Evolutionary conservation across 2,113 vertebrate genomes (phyloP), one percentile per base, ranked within the genome.

Genomic region (Mugil cephalus): DNA sequence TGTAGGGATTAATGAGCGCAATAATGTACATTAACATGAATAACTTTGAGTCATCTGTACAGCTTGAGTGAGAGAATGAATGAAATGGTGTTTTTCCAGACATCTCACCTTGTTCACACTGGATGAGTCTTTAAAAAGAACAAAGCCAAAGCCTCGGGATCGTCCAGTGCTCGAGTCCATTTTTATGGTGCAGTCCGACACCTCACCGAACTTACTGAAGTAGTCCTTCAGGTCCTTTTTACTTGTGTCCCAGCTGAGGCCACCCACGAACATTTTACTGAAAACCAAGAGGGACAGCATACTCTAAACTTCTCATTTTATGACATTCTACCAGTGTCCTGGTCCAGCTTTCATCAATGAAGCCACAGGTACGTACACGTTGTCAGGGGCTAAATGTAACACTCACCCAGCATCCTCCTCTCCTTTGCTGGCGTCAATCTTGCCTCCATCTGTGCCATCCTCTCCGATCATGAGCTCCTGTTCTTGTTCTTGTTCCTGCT

Each of bases 211-310:
- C 79, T 96, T 99, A 60, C 94, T 96, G 92, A 99, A 99, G 89
- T 99, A 99, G 89, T 99, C 98, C 94, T 98, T 99, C 78, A 99
- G 95, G 83, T 98, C 97, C 85, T 99, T 99, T 94, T 99, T 99
- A 95, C 97, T 99, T 53, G 98, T 99, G 92, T 99, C 97, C 98
- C 97, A 99, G 84, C 97, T 99, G 79, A 99, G 95, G 59, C 97
- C 97, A 0, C 98, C 98, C 74, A 99, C 97, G 46, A 99, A 99
- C 97, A 99, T 98, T 95, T 99, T 99, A 72, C 98, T 99, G 73
- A 11, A 70, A 76, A 73, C 39, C 30, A 0, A 73, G 1, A 3
- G 0, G 2, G 1, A 1, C 24, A 30, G 3, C 24, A 30, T 30
- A 5, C 24, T 30, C 24, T 3, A n/a, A n/a, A n/a, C n/a, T n/a